Evolutionary conservation across 2,797 vertebrate species (phyloP), one percentile per base, ranked within the genome.

Genomic region (Lates japonicus): DNA sequence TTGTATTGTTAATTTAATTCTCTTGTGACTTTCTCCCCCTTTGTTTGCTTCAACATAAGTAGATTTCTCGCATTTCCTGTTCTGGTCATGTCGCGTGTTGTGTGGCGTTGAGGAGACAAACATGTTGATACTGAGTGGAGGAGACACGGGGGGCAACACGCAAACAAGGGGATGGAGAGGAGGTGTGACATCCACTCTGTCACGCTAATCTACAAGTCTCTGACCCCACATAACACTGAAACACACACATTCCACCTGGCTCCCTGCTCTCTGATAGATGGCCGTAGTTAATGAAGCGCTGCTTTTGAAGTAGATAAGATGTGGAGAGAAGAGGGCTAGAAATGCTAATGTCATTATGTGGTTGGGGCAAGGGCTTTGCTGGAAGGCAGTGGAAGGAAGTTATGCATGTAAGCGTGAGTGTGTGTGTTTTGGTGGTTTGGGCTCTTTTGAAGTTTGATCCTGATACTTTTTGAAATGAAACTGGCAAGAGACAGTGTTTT

Each of bases 281-380:
- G 83, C 63, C 4, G 85, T 29, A 52, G 88, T 89, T 88, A 91
- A 93, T 89, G 88, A 88, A 89, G 86, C 66, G 70, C 88, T 80
- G 80, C 91, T 85, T 91, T 90, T 92, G 91, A 90, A 92, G 89
- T 86, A 85, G 90, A 91, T 92, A 91, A 91, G 92, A 91, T 78
- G 84, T 67, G 76, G 65, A 82, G 84, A 79, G 87, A 80, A 75
- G 80, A 80, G 82, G 84, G 65, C 78, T 77, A 54, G 46, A 86
- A 88, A 87, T 76, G 81, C 86, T 92, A 81, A 84, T 89, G 87
- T 83, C 80, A 83, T 88, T 83, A 86, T 83, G 84, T 77, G 86
- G 79, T 68, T 12, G 37, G 80, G 73, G 65, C 42, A 31, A 48
- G 22, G 72, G 81, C 69, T 44, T 46, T 2, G 57, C 84, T 74